Conservation (phyloP, 2,113 vertebrate species). For the Mormoops blainvillei region DNA sequence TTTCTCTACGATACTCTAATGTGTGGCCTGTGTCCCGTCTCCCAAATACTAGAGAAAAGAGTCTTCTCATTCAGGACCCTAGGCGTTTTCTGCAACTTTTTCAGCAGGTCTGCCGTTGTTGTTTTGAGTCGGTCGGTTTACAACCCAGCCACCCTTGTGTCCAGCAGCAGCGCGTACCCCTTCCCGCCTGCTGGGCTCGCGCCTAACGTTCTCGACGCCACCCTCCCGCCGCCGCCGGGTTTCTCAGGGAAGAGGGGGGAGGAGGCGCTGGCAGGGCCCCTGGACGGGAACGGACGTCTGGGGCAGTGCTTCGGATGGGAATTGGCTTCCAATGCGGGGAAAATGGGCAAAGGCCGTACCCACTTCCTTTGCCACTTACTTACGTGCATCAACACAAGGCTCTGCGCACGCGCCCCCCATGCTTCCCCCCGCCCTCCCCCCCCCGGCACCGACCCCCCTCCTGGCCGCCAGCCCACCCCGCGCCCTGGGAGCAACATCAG, state of each 20-base stretch:
- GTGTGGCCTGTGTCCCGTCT: not conserved
- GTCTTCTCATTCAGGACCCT: not conserved
- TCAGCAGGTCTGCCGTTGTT: not conserved
- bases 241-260: not conserved
- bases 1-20: not conserved
- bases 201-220: not conserved
- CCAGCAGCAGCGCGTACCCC: not conserved
- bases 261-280: not conserved
- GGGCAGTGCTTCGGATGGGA: not conserved
- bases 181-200: not conserved
- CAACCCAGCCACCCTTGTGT: rapidly evolving
- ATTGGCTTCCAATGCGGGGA: not conserved
- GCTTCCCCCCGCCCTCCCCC: rapidly evolving
- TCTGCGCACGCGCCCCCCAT: not conserved
- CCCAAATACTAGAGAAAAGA: not conserved
- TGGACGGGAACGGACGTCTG: not conserved
- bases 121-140: not conserved
- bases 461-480: too few species aligned
- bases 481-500: not conserved
- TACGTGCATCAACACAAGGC: not conserved
- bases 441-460: not conserved
- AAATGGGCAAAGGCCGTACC: not conserved
- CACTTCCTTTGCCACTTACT: not conserved
- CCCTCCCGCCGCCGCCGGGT: not conserved
- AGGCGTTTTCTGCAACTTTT: not conserved